A percentile compares a stretch with the other conserved stretches of the same genome.
These are phyloP conservation scores for Tychaedon coryphoeus DNA, from an alignment of 2,113 vertebrate genomes.

Conservation along the genomic window DNA sequence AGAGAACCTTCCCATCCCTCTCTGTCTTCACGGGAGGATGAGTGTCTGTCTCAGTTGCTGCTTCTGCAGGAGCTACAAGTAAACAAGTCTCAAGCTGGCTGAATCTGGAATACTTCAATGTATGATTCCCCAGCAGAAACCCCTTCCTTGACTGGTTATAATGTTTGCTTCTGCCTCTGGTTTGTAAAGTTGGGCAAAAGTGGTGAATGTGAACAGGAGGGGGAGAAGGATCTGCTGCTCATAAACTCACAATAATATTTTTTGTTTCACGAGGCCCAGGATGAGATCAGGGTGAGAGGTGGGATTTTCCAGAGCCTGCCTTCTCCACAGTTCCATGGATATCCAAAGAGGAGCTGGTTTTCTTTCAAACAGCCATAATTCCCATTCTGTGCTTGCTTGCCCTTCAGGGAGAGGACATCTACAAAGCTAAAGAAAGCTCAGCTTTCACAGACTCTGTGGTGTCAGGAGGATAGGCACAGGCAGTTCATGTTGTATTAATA, in stretches of 20 bases:
- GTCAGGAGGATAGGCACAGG: not conserved
- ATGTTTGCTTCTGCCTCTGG: not conserved
- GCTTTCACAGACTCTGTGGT: not conserved
- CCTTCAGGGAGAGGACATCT: slow-evolving; percentile 8
- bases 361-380: not conserved
- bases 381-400: not conserved
- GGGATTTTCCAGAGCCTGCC: not conserved
- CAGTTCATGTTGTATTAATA: not conserved
- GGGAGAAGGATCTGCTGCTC: not conserved
- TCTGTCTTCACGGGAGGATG: not conserved
- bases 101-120: not conserved
- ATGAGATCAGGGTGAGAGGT: not conserved
- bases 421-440: not conserved
- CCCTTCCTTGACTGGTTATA: not conserved
- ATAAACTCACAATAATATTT: not conserved
- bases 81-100: not conserved
- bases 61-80: not conserved
- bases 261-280: not conserved
- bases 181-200: not conserved
- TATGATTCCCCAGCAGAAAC: not conserved
- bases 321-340: not conserved
- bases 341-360: not conserved
- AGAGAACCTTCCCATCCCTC: not conserved
- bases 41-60: not conserved
- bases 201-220: not conserved